Percentiles rank a stretch among this genome's conserved stretches.
These are phyloP conservation scores for Pachyramphus minor DNA, from an alignment of 2,113 vertebrate genomes.

Conservation along the genomic window DNA sequence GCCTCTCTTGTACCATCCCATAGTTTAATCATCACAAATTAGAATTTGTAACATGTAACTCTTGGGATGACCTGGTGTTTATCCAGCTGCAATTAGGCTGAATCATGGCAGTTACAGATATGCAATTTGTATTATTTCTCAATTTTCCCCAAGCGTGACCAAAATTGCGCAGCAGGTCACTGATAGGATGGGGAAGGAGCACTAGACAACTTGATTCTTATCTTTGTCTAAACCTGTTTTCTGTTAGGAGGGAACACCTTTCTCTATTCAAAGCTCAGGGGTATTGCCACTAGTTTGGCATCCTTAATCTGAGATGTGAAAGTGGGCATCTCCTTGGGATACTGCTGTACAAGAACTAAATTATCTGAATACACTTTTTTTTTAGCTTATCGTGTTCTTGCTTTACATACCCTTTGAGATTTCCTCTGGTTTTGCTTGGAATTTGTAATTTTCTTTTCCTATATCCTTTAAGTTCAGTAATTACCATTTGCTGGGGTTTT, in stretches of 20 bases:
- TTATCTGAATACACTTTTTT: neutral
- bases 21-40: neutral
- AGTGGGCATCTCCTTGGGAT: neutral
- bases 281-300: neutral
- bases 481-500: neutral
- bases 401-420: neutral
- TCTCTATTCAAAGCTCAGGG: neutral
- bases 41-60: neutral
- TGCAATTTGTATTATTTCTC: neutral
- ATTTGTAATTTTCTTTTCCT: neutral
- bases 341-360: neutral
- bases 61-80: neutral
- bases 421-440: neutral
- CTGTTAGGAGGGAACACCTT: neutral
- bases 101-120: neutral
- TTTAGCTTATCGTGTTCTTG: neutral
- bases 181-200: neutral
- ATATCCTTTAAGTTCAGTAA: neutral
- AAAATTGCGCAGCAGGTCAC: neutral
- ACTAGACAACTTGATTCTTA: neutral
- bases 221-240: neutral
- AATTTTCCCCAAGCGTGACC: neutral
- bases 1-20: neutral
- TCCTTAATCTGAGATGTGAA: neutral
- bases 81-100: neutral